Percentiles rank a stretch among this genome's conserved stretches.
Evolutionary conservation across 2,888 invertebrate species (phyloP).

Genomic region (Amiota mariae): DNA sequence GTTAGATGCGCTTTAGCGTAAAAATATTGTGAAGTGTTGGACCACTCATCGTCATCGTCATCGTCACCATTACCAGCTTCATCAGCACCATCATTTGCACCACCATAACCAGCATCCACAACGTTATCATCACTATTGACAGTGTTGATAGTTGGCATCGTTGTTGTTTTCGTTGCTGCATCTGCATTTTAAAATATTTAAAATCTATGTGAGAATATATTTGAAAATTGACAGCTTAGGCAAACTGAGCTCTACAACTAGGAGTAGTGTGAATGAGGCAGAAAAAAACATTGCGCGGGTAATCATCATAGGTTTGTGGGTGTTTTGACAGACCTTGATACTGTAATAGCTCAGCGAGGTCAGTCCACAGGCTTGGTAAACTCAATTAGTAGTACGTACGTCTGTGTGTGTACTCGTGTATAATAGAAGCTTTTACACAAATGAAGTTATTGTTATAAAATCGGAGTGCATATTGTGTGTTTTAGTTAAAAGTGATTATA

Average conservation of each 20-base stretch:
- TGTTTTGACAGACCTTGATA: neutral
- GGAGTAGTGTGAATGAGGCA: neutral
- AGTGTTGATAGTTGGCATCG: neutral
- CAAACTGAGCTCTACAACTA: neutral
- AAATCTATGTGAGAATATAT: neutral
- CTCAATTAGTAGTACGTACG: conserved; percentile 12
- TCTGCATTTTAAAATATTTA: conserved; percentile 11
- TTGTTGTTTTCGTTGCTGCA: neutral
- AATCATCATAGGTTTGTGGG: neutral
- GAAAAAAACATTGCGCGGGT: neutral
- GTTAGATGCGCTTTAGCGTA: conserved; percentile 1
- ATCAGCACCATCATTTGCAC: neutral
- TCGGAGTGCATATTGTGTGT: neutral
- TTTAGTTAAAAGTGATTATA: neutral
- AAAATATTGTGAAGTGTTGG: too few species aligned
- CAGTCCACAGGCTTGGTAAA: neutral
- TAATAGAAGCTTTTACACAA: conserved; percentile 20
- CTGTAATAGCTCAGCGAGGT: too few species aligned
- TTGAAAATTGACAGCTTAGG: conserved; percentile 1
- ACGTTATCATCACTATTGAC: too few species aligned
- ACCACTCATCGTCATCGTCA: too few species aligned
- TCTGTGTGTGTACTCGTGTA: neutral
- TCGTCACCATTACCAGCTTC: neutral
- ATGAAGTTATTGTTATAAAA: conserved; percentile 25
- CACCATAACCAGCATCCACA: neutral